phyloP scores from a whole-genome alignment of 2,888 invertebrate species.

The Neoitamus cyanurus region DNA sequence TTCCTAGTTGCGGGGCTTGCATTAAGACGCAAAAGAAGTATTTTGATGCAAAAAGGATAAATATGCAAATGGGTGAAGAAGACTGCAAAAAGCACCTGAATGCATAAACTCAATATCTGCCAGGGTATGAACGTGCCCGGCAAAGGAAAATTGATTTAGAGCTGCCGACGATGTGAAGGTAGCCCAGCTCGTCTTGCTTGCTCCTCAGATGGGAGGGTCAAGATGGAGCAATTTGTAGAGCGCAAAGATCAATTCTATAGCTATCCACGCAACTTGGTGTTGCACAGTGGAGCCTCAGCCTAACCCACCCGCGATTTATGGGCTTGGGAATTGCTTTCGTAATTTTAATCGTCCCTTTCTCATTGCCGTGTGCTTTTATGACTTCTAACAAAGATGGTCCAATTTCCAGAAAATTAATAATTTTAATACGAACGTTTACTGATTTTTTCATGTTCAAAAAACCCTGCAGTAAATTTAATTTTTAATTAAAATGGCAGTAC shows the following conservation, averaged over 20 bases:
- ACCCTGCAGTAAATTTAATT: too few relatives aligned
- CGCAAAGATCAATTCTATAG: background rate
- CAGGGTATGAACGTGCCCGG: background rate
- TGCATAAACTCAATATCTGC: background rate
- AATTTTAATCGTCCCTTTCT: background rate
- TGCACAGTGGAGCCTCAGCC: too few relatives aligned
- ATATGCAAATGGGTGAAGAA: background rate
- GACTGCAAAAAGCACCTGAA: background rate
- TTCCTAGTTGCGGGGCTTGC: background rate
- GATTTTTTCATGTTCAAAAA: too few relatives aligned
- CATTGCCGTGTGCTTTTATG: background rate
- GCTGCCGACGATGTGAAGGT: background rate
- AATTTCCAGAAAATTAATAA: too few relatives aligned
- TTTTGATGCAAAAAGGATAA: background rate
- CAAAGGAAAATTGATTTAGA: background rate
- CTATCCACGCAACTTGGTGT: too few relatives aligned
- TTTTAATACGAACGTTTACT: too few relatives aligned
- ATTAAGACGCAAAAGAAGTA: background rate
- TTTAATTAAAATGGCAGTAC: too few relatives aligned
- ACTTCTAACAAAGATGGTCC: background rate
- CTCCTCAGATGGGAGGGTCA: background rate
- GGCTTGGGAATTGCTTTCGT: background rate
- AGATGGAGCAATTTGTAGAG: background rate
- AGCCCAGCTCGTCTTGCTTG: background rate
- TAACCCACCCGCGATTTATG: background rate